Percentiles rank a stretch among this genome's conserved stretches.
These are phyloP conservation scores for Melinopterus prodromus DNA, from an alignment of 2,888 invertebrate genomes.

Conservation along the genomic window DNA sequence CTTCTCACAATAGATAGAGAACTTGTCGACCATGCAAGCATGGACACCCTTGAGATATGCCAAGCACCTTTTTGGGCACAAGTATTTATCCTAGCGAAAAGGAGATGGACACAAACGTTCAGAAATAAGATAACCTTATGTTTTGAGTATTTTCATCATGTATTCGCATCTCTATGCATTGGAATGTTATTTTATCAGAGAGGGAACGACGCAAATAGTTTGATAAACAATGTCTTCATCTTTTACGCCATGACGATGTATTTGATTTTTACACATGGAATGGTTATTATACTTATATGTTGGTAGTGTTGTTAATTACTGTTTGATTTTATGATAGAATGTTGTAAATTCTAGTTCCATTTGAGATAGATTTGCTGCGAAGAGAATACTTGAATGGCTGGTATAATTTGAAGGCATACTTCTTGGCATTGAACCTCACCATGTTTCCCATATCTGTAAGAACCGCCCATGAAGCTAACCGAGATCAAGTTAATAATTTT, in stretches of 20 bases:
- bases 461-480: slow-evolving; percentile 31
- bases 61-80: slow-evolving; percentile 31
- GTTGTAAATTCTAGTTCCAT: slow-evolving; percentile 64
- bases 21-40: slow-evolving; percentile 36
- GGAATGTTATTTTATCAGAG: slow-evolving; percentile 32
- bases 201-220: slow-evolving; percentile 29
- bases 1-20: background rate
- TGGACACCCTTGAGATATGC: slow-evolving; percentile 45
- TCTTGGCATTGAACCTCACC: slow-evolving; percentile 65
- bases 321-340: background rate
- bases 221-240: slow-evolving; percentile 32
- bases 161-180: slow-evolving; percentile 25
- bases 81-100: slow-evolving; percentile 24
- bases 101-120: slow-evolving; percentile 30
- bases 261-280: slow-evolving; percentile 31
- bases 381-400: slow-evolving; percentile 74
- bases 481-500: slow-evolving; percentile 17
- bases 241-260: slow-evolving; percentile 31
- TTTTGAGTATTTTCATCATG: slow-evolving; percentile 31
- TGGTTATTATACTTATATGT: slow-evolving; percentile 33
- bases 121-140: slow-evolving; percentile 27
- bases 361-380: slow-evolving; percentile 66
- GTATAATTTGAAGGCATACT: slow-evolving; percentile 72
- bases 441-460: slow-evolving; percentile 68
- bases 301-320: slow-evolving; percentile 42